phyloP scores from a whole-genome alignment of 2,113 vertebrate genomes.

The Scopus umbretta region DNA sequence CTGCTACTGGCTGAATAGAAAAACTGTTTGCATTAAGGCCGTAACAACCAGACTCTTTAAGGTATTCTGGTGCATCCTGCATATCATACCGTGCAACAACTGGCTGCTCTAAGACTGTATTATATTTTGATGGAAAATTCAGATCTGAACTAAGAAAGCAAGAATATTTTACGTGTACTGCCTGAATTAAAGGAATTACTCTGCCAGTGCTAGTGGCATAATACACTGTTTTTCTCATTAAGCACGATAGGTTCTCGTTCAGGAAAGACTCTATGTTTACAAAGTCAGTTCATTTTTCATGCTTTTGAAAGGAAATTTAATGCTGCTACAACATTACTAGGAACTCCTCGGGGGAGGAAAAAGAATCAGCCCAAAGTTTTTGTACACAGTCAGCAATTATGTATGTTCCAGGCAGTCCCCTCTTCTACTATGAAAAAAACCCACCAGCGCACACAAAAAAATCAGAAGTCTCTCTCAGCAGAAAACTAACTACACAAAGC shows the following conservation, averaged over 20 bases:
- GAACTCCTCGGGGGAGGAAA: background rate
- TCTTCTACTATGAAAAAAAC: background rate
- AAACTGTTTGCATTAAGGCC: background rate
- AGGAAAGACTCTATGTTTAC: background rate
- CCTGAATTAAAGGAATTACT: background rate
- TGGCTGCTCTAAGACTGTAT: background rate
- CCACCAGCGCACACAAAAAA: background rate
- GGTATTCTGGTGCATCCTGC: background rate
- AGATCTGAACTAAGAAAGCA: background rate
- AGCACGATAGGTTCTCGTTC: background rate
- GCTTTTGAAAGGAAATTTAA: background rate
- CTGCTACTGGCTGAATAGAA: background rate
- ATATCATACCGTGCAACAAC: fast-evolving
- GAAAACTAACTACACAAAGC: background rate
- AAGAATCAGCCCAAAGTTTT: background rate
- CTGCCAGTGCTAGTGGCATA: background rate
- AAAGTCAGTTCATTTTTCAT: background rate
- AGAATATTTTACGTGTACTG: background rate
- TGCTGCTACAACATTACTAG: background rate
- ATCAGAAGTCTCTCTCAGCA: fast-evolving
- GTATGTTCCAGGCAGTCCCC: background rate
- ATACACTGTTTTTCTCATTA: background rate
- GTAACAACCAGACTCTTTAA: background rate
- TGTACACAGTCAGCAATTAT: background rate
- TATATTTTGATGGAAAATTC: background rate